Conservation (phyloP, 2,113 vertebrate species). For the Globicephala melas region DNA sequence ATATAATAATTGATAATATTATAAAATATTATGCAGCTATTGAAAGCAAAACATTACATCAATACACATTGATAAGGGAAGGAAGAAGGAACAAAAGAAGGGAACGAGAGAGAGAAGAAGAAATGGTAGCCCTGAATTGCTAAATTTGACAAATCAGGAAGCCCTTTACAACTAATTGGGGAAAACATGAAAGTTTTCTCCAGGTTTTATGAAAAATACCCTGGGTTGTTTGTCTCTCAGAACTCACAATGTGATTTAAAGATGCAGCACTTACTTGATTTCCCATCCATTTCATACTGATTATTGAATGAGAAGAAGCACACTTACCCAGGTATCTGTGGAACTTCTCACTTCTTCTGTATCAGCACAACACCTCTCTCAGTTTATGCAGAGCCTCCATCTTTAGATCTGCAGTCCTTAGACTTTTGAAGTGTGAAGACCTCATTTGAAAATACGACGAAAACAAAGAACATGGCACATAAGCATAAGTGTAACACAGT, state of each 20-base stretch:
- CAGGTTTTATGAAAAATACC: not conserved
- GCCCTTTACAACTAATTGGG: not conserved
- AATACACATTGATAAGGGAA: not conserved
- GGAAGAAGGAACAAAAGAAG: not conserved
- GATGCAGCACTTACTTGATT: rapidly evolving
- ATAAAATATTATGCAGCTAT: not conserved
- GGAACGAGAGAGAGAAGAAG: not conserved
- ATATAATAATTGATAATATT: not conserved
- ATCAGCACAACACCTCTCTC: not conserved
- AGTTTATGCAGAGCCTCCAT: not conserved
- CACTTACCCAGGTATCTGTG: not conserved
- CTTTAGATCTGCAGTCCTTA: not conserved
- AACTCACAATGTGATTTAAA: not conserved
- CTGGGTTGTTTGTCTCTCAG: not conserved
- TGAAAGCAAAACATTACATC: not conserved
- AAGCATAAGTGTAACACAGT: not conserved
- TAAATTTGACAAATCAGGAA: not conserved
- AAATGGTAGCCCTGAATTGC: not conserved
- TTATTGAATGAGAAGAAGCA: not conserved
- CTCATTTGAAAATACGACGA: not conserved
- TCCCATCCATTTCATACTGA: not conserved
- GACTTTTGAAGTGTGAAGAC: not conserved
- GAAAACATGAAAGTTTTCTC: not conserved
- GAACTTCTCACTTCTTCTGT: not conserved
- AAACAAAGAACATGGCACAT: not conserved